phyloP scores from a whole-genome alignment of 2,797 vertebrate genomes.

The Falco concolor region DNA sequence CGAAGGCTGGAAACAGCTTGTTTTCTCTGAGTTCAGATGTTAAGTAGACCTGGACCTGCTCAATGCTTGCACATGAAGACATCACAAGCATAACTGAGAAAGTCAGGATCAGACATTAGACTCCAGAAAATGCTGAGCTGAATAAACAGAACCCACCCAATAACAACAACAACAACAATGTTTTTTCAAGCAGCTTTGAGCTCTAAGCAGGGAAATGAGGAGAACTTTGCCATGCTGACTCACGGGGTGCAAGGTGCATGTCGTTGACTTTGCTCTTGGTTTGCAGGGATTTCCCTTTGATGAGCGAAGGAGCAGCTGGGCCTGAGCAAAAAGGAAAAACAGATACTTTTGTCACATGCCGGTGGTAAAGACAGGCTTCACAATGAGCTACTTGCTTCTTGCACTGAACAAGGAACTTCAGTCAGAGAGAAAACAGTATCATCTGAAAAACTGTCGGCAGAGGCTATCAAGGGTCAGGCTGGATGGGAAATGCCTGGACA shows the following conservation, averaged over 20 bases:
- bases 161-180: background rate
- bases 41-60: background rate
- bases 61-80: background rate
- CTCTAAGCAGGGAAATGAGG: background rate
- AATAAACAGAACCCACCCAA: background rate
- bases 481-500: background rate
- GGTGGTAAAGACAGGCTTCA: background rate
- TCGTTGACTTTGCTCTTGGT: background rate
- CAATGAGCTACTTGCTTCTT: slow-evolving; percentile 31
- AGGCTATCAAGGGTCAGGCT: background rate
- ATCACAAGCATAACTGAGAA: background rate
- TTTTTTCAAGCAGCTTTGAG: background rate
- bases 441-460: background rate
- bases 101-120: background rate
- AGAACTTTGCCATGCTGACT: background rate
- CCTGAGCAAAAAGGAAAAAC: background rate
- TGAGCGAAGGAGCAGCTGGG: background rate
- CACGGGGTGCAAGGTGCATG: background rate
- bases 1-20: background rate
- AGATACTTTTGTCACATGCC: slow-evolving; percentile 6
- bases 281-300: slow-evolving; percentile 22
- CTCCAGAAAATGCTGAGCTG: background rate
- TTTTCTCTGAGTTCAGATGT: background rate
- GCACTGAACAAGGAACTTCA: background rate
- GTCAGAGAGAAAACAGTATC: background rate